Conservation (phyloP, 2,888 invertebrate genomes). For the Nemapogon koenigi region DNA sequence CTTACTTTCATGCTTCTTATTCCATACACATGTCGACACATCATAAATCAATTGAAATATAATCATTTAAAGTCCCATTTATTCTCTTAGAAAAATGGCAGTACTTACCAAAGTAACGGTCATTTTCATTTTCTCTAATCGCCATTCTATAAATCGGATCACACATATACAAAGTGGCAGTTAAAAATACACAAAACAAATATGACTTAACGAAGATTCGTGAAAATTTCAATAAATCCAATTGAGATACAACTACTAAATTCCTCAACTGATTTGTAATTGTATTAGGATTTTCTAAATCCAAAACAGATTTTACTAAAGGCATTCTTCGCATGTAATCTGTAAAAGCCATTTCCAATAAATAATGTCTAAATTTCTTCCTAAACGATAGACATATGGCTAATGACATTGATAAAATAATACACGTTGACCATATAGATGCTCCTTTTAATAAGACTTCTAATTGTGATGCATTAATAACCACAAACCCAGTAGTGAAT, state of each 20-base stretch:
- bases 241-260: slow-evolving; percentile 30
- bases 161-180: slow-evolving; percentile 37
- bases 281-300: slow-evolving; percentile 17
- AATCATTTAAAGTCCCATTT: neutral
- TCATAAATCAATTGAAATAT: neutral
- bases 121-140: slow-evolving; percentile 27
- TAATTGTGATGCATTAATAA: slow-evolving; percentile 26
- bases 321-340: slow-evolving; percentile 39
- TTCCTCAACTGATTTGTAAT: slow-evolving; percentile 26
- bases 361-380: slow-evolving; percentile 30
- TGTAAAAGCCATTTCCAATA: slow-evolving; percentile 36
- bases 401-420: slow-evolving; percentile 43
- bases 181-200: slow-evolving; percentile 29
- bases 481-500: slow-evolving; percentile 39
- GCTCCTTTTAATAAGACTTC: slow-evolving; percentile 41
- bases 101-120: slow-evolving; percentile 39
- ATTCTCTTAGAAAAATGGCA: neutral
- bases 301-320: slow-evolving; percentile 26
- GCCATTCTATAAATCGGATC: slow-evolving; percentile 38
- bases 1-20: too few relatives aligned
- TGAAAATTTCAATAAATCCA: slow-evolving; percentile 30
- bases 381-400: slow-evolving; percentile 37
- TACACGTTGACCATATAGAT: slow-evolving; percentile 48
- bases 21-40: neutral
- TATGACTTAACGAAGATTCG: slow-evolving; percentile 33